These are phyloP conservation scores for Erebia epiphron DNA, from an alignment of 2,888 invertebrate species.

Conservation along the genomic window DNA sequence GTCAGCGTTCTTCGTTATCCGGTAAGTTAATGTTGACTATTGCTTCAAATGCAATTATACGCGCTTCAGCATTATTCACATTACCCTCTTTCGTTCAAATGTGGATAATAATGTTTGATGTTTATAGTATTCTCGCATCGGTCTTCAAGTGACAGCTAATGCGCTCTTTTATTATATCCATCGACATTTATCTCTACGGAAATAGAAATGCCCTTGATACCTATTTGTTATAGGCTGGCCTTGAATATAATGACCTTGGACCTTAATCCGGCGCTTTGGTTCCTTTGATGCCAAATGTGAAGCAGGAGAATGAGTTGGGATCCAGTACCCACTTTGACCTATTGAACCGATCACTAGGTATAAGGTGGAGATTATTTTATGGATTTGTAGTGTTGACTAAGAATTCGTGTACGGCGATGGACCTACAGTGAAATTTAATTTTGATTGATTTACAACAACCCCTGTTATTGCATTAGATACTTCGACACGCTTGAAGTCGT, in stretches of 20 bases:
- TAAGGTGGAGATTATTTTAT: too few relatives aligned
- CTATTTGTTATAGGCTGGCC: slow-evolving; percentile 14
- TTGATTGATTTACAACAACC: slow-evolving; percentile 22
- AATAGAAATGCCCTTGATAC: slow-evolving; percentile 21
- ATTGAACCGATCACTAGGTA: too few relatives aligned
- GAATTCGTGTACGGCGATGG: too few relatives aligned
- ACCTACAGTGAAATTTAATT: slow-evolving; percentile 6
- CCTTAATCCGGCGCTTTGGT: slow-evolving; percentile 17
- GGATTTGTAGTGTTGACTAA: too few relatives aligned
- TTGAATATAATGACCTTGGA: slow-evolving; percentile 21
- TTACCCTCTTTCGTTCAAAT: background rate
- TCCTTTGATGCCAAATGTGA: too few relatives aligned
- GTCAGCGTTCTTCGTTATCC: background rate
- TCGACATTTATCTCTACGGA: slow-evolving; percentile 3
- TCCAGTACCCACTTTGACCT: too few relatives aligned
- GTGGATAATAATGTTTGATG: background rate
- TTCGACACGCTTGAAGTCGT: slow-evolving; percentile 19
- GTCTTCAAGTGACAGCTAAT: slow-evolving; percentile 4
- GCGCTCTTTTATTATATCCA: background rate
- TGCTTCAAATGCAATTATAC: background rate
- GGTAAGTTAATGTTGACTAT: background rate
- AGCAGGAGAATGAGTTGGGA: too few relatives aligned
- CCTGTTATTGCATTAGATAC: slow-evolving; percentile 15
- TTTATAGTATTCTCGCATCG: slow-evolving; percentile 2
- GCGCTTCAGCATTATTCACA: background rate